A percentile compares a stretch with the other conserved stretches of the same genome.
These are phyloP conservation scores for Tipula unca DNA, from an alignment of 2,888 invertebrate species.

Conservation along the genomic window DNA sequence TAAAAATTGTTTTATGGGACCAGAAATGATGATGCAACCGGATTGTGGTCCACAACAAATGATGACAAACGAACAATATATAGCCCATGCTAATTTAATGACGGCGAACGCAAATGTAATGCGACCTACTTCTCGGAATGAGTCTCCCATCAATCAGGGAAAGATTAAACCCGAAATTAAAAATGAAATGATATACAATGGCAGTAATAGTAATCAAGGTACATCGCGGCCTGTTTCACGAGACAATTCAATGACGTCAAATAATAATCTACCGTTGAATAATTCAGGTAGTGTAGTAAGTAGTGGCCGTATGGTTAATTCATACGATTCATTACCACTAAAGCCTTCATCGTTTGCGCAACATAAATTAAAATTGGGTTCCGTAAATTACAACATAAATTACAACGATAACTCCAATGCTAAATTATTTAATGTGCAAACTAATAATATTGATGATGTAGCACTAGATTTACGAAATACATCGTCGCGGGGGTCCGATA, in stretches of 20 bases:
- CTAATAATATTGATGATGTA: constrained; percentile 30
- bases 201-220: constrained; percentile 16
- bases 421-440: background rate
- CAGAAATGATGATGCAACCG: constrained; percentile 81
- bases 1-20: constrained; percentile 73
- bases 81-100: constrained; percentile 23
- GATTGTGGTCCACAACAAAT: constrained; percentile 88
- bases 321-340: constrained; percentile 32
- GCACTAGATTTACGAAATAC: constrained; percentile 42
- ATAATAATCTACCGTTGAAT: constrained; percentile 23
- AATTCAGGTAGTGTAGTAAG: background rate
- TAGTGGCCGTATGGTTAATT: constrained; percentile 21
- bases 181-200: constrained; percentile 1
- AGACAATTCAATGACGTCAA: constrained; percentile 24
- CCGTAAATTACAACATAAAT: constrained; percentile 29
- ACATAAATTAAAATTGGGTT: constrained; percentile 40
- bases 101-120: constrained; percentile 32
- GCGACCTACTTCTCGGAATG: constrained; percentile 34
- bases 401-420: background rate
- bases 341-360: constrained; percentile 40
- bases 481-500: constrained; percentile 31
- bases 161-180: constrained; percentile 8
- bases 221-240: constrained; percentile 32
- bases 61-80: constrained; percentile 51
- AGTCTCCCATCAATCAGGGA: constrained; percentile 31